Percentiles rank a stretch among this genome's conserved stretches.
Conservation (phyloP, 1,140 invertebrate genomes). For the Reticulitermes speratus region DNA sequence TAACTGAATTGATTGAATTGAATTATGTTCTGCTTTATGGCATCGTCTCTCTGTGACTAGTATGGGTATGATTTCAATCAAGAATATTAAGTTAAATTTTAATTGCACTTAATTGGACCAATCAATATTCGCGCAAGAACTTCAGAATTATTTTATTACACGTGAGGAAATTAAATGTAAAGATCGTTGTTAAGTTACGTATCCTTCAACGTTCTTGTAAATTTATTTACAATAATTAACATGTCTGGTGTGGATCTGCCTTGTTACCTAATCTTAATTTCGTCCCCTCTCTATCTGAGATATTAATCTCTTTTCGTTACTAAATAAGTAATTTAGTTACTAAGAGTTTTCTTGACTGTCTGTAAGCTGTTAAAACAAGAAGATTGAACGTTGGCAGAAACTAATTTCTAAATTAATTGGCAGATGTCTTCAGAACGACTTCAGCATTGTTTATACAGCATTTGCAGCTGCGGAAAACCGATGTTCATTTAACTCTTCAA, state of each 20-base stretch:
- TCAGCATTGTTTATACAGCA: too few relatives aligned
- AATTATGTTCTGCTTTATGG: too few relatives aligned
- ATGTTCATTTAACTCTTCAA: too few relatives aligned
- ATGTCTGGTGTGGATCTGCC: not conserved
- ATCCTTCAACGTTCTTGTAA: not conserved
- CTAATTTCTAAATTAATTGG: not conserved
- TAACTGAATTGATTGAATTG: too few relatives aligned
- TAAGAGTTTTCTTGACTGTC: not conserved
- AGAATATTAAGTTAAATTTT: too few relatives aligned
- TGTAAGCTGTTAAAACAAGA: too few relatives aligned
- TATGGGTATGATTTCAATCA: too few relatives aligned
- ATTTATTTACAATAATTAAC: not conserved
- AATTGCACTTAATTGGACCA: too few relatives aligned
- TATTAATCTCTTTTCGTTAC: not conserved
- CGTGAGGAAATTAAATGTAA: not conserved
- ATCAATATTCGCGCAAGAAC: too few relatives aligned
- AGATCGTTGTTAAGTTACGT: not conserved
- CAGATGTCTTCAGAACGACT: not conserved
- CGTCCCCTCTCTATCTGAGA: not conserved
- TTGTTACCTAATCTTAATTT: not conserved
- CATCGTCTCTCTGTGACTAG: too few relatives aligned
- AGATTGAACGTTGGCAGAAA: not conserved
- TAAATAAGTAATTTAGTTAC: not conserved
- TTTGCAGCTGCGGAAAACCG: too few relatives aligned
- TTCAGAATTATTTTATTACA: not conserved